phyloP scores from a whole-genome alignment of 2,113 vertebrate species.

The Arothron firmamentum region DNA sequence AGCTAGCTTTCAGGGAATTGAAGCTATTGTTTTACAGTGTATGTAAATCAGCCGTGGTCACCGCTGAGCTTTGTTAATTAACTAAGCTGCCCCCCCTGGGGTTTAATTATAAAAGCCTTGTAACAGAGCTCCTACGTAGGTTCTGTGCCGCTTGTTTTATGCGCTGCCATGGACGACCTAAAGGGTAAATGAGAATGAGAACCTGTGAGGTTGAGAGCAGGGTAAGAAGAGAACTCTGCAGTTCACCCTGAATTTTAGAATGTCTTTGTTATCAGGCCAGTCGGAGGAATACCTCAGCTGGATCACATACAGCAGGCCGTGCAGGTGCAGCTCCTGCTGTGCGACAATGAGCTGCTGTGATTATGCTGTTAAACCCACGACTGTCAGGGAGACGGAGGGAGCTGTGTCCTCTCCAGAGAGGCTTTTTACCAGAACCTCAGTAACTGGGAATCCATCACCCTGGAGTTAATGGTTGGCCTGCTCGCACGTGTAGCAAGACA shows the following conservation, averaged over 20 bases:
- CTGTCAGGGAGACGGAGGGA: not conserved
- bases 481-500: not conserved
- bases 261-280: no score
- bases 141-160: conserved; percentile 23
- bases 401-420: not conserved
- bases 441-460: not conserved
- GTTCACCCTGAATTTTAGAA: no score
- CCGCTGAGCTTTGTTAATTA: conserved; percentile 22
- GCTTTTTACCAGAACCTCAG: not conserved
- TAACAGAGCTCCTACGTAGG: conserved; percentile 13
- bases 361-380: not conserved
- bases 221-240: no score
- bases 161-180: conserved; percentile 21
- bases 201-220: not conserved
- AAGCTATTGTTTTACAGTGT: conserved; percentile 3
- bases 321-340: no score
- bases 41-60: conserved; percentile 17
- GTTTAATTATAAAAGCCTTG: conserved; percentile 23
- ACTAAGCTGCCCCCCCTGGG: conserved; percentile 21
- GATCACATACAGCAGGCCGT: no score
- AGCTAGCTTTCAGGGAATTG: conserved; percentile 12
- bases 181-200: conserved; percentile 9
- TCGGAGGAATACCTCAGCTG: no score
- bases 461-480: not conserved
- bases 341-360: not conserved